A percentile compares a stretch with the other conserved stretches of the same genome.
Evolutionary conservation across 2,797 vertebrate genomes (phyloP).

Genomic region (Buphagus erythrorhynchus): DNA sequence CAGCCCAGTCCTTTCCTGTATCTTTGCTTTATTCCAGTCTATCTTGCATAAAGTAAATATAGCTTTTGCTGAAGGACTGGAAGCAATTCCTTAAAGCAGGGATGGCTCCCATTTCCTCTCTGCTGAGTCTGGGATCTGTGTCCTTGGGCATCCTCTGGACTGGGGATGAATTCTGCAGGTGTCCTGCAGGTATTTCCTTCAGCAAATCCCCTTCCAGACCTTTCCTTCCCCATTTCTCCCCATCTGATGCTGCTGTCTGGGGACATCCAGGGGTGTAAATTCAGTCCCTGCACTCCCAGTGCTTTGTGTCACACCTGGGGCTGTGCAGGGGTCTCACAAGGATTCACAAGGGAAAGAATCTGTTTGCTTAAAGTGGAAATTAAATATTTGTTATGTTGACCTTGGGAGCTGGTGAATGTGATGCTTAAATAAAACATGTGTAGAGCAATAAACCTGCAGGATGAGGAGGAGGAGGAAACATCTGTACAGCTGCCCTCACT

Average conservation of each 20-base stretch:
- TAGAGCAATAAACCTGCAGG: background rate
- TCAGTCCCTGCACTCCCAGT: fast-evolving
- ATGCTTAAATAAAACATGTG: background rate
- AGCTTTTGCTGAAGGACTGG: background rate
- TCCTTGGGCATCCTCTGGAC: background rate
- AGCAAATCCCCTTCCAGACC: background rate
- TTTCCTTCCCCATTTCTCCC: fast-evolving
- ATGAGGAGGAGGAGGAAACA: background rate
- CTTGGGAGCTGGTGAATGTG: background rate
- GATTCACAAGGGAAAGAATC: background rate
- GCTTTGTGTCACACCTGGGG: background rate
- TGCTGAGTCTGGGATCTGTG: background rate
- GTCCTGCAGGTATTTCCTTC: background rate
- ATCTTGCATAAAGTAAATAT: background rate
- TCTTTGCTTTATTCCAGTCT: background rate
- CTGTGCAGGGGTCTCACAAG: background rate
- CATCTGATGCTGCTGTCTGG: fast-evolving
- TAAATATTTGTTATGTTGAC: background rate
- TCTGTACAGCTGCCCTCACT: background rate
- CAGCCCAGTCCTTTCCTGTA: background rate
- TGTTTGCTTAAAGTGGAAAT: background rate
- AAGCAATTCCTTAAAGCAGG: background rate
- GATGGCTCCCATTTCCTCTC: background rate
- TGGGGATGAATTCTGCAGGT: background rate
- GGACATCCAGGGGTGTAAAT: fast-evolving